phyloP scores from a whole-genome alignment of 2,888 invertebrate genomes.

The Agrochola circellaris region DNA sequence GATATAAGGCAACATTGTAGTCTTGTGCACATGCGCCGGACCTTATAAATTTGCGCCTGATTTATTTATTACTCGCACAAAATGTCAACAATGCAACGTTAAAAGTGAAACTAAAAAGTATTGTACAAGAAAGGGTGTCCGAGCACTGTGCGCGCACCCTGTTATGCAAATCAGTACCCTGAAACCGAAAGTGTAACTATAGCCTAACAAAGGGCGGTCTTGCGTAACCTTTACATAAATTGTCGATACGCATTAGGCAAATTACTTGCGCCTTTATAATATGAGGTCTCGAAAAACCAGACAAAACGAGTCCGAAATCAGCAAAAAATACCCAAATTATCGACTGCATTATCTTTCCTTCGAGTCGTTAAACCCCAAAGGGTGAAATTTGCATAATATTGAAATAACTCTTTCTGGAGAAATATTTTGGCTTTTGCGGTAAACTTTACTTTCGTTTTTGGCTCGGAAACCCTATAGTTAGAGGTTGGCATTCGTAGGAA shows the following conservation, averaged over 20 bases:
- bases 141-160: conserved; percentile 83
- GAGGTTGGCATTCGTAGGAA: conserved; percentile 68
- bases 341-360: conserved; percentile 73
- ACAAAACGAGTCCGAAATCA: conserved; percentile 77
- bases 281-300: conserved; percentile 71
- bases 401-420: conserved; percentile 76
- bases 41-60: conserved; percentile 87
- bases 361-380: conserved; percentile 73
- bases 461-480: conserved; percentile 70
- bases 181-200: conserved; percentile 87
- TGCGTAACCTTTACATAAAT: conserved; percentile 88
- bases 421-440: conserved; percentile 89
- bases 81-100: conserved; percentile 88
- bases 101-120: conserved; percentile 89
- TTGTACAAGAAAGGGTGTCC: conserved; percentile 84
- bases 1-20: conserved; percentile 82
- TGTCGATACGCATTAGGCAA: conserved; percentile 88
- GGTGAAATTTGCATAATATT: conserved; percentile 85
- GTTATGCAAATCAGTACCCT: conserved; percentile 89
- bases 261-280: conserved; percentile 82
- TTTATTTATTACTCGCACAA: conserved; percentile 89
- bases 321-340: conserved; percentile 80
- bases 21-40: conserved; percentile 78
- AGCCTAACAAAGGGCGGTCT: conserved; percentile 78
- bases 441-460: conserved; percentile 83